Evolutionary conservation across 2,113 vertebrate genomes (phyloP).

Genomic region (Pterocles burchelli): DNA sequence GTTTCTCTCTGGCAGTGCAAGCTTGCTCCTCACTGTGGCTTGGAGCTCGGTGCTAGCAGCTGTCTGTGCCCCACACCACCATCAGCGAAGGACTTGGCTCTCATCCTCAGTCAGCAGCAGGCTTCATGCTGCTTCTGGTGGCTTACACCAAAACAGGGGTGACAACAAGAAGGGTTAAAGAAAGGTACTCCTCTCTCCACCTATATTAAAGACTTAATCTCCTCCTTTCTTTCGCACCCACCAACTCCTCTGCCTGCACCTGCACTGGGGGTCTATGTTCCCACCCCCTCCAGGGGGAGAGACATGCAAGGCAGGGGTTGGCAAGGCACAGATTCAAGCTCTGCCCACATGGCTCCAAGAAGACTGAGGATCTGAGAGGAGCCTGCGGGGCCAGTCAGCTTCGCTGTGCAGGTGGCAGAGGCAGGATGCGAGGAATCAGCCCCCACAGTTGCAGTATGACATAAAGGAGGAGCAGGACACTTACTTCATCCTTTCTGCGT

Average conservation of each 20-base stretch:
- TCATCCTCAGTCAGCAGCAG: neutral
- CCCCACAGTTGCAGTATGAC: neutral
- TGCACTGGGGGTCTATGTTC: neutral
- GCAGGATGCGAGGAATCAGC: neutral
- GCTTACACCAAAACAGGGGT: neutral
- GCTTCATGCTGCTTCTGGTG: neutral
- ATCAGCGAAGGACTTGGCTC: neutral
- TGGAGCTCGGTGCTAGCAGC: neutral
- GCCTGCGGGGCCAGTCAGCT: neutral
- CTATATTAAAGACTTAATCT: neutral
- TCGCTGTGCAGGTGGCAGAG: neutral
- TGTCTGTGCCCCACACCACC: neutral
- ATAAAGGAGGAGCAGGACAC: constrained; percentile 47
- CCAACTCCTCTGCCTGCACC: neutral
- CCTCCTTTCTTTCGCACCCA: neutral
- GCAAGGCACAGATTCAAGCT: neutral
- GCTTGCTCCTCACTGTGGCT: neutral
- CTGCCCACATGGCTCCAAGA: neutral
- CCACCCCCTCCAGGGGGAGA: neutral
- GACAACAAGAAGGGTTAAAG: neutral
- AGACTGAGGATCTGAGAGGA: neutral
- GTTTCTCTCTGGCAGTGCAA: neutral
- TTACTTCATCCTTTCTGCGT: constrained; percentile 93
- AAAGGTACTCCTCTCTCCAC: neutral
- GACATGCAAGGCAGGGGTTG: neutral